Evolutionary conservation across 2,797 vertebrate species (phyloP).

Genomic region (Silurus aristotelis): DNA sequence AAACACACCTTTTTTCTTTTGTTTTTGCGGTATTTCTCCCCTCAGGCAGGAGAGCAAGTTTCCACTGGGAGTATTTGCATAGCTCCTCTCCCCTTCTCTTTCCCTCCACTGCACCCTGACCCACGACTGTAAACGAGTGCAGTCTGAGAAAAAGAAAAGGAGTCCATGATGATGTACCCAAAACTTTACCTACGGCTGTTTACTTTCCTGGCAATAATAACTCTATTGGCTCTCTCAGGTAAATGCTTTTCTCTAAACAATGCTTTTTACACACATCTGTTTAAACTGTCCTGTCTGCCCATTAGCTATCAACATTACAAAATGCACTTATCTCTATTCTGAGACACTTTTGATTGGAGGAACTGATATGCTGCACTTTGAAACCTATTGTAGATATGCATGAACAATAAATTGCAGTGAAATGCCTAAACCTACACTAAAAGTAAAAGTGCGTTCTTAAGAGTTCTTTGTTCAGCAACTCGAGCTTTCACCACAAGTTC

Average conservation of each 20-base stretch:
- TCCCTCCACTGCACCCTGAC: slow-evolving; percentile 17
- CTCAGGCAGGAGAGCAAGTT: slow-evolving; percentile 30
- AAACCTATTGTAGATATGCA: neutral
- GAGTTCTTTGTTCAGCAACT: neutral
- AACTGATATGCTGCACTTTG: neutral
- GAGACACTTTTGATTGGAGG: neutral
- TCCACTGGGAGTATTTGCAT: slow-evolving; percentile 41
- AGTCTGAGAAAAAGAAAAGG: slow-evolving; percentile 32
- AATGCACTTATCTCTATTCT: neutral
- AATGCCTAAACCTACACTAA: neutral
- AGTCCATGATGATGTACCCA: slow-evolving; percentile 28
- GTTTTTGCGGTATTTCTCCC: slow-evolving; percentile 35
- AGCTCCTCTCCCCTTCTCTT: slow-evolving; percentile 27
- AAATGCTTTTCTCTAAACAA: neutral
- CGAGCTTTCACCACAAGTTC: neutral
- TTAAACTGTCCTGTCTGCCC: slow-evolving; percentile 1
- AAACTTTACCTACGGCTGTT: slow-evolving; percentile 44
- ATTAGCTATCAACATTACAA: neutral
- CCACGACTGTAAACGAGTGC: slow-evolving; percentile 20
- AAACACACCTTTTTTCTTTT: slow-evolving; percentile 21
- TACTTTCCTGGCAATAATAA: slow-evolving; percentile 44
- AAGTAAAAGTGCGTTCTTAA: neutral
- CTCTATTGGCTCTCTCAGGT: slow-evolving; percentile 55
- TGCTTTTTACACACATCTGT: slow-evolving; percentile 4
- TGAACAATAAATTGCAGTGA: neutral